A percentile compares a stretch with the other conserved stretches of the same genome.
Conservation (phyloP, 2,113 vertebrate genomes). For the Platichthys flesus region DNA sequence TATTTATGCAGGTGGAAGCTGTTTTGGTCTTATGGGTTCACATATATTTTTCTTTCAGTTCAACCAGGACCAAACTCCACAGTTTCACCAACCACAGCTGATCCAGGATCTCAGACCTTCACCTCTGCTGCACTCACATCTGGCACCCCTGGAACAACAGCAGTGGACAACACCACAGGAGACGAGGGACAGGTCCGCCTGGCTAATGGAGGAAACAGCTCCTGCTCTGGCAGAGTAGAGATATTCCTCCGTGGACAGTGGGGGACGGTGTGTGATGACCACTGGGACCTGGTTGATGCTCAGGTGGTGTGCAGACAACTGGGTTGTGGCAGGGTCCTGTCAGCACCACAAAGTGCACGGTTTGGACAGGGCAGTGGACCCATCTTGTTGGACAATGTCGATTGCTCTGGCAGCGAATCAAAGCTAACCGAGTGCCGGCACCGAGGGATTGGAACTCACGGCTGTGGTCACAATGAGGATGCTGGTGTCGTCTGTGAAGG, state of each 20-base stretch:
- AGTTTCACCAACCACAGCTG: too few species aligned
- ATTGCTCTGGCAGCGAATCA: constrained; percentile 28
- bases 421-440: constrained; percentile 47
- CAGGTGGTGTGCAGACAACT: constrained; percentile 71
- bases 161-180: background rate
- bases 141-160: too few species aligned
- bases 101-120: too few species aligned
- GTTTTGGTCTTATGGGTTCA: too few species aligned
- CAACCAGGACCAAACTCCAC: too few species aligned
- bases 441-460: constrained; percentile 39
- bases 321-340: constrained; percentile 58
- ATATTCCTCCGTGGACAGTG: constrained; percentile 56
- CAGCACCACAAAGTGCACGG: background rate
- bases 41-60: too few species aligned
- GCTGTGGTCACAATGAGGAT: constrained; percentile 55
- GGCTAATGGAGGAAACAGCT: constrained; percentile 37
- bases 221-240: constrained; percentile 68
- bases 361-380: constrained; percentile 62
- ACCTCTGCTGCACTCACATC: too few species aligned
- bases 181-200: constrained; percentile 62
- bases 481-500: constrained; percentile 63
- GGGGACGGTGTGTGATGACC: constrained; percentile 68
- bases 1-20: too few species aligned
- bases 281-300: constrained; percentile 46
- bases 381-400: constrained; percentile 65